Percentiles rank a stretch among this genome's conserved stretches.
Evolutionary conservation across 2,113 vertebrate genomes (phyloP).

Genomic region (Papio anubis): DNA sequence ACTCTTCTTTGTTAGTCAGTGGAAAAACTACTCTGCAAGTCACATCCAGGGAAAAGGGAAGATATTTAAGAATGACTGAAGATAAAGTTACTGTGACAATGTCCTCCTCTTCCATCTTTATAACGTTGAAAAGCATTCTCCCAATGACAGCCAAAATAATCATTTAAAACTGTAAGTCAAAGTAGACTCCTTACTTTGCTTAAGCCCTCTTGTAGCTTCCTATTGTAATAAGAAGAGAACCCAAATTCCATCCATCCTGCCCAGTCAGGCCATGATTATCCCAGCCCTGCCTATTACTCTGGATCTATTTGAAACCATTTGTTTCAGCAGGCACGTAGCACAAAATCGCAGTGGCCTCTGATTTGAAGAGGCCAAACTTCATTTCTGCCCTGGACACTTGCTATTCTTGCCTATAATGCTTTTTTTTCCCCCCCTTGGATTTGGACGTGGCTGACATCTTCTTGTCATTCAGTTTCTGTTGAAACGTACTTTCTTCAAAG

Average conservation of each 20-base stretch:
- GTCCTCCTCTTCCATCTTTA: background rate
- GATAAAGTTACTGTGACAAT: background rate
- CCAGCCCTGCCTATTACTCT: background rate
- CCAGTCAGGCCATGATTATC: background rate
- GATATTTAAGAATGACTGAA: background rate
- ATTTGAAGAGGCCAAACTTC: background rate
- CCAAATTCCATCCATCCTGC: background rate
- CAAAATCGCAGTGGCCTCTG: background rate
- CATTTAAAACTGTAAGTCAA: background rate
- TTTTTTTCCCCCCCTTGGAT: background rate
- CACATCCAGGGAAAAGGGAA: background rate
- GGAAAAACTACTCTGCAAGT: background rate
- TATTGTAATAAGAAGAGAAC: background rate
- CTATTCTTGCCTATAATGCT: background rate
- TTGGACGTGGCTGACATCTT: background rate
- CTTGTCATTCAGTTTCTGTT: background rate
- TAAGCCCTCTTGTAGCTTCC: background rate
- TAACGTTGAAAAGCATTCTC: background rate
- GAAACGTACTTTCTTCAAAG: background rate
- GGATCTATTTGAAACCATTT: background rate
- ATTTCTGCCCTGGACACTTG: background rate
- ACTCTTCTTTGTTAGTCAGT: background rate
- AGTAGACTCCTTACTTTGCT: background rate
- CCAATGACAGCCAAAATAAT: background rate
- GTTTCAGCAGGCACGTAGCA: background rate